phyloP scores from a whole-genome alignment of 2,888 invertebrate genomes.

The Lycaena phlaeas region DNA sequence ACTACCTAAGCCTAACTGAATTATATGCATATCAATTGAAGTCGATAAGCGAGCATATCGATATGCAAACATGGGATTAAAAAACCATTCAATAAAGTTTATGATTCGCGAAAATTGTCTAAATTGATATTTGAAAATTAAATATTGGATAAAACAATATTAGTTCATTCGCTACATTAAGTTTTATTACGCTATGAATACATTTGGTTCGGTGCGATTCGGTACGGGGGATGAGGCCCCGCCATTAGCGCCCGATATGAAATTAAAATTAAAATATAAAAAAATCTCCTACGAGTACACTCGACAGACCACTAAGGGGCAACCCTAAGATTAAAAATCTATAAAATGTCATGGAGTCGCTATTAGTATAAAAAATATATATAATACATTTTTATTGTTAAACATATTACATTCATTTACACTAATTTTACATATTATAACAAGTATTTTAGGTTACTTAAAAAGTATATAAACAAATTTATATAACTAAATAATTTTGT shows the following conservation, averaged over 20 bases:
- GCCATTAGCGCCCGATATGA: conserved; percentile 71
- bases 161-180: conserved; percentile 71
- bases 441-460: too few species aligned
- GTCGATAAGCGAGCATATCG: too few species aligned
- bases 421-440: too few species aligned
- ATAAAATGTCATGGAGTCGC: conserved; percentile 36
- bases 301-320: conserved; percentile 68
- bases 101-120: conserved; percentile 57
- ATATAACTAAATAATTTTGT: too few species aligned
- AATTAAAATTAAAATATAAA: conserved; percentile 73
- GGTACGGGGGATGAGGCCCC: conserved; percentile 64
- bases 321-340: conserved; percentile 58
- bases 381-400: too few species aligned
- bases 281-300: conserved; percentile 62
- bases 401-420: too few species aligned
- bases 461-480: too few species aligned
- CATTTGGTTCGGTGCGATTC: conserved; percentile 60
- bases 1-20: neutral
- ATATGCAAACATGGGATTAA: neutral
- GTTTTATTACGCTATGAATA: conserved; percentile 68
- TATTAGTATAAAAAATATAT: too few species aligned
- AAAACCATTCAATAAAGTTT: conserved; percentile 38
- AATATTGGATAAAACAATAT: conserved; percentile 72
- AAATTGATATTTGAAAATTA: conserved; percentile 59
- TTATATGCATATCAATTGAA: neutral